Base-by-base conservation (phyloP, 2,797 vertebrate species). In the Clarias pachynema region DNA sequence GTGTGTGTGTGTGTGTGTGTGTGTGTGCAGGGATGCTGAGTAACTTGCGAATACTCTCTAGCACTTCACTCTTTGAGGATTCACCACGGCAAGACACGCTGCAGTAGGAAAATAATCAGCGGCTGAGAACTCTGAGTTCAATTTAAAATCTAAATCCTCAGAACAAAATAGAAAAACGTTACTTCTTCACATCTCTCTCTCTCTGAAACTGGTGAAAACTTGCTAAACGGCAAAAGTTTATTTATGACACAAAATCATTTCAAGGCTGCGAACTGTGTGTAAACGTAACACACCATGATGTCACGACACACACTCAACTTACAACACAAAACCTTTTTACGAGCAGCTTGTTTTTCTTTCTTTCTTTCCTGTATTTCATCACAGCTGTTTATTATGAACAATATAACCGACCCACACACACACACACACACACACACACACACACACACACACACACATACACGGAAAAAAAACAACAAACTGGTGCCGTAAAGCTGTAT, bases 381-480 rank as follows among this genome's bases (percentile, higher is more conserved):
- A 83, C 56, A 73, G 56, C 7, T 53, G 22, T 82, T 40, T n/a
- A 40, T 62, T 62, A 79, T 0, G 86, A 86, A 82, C 79, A 75
- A 70, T 84, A 78, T 62, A 79, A 79, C 82, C 82, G 84, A 70
- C 81, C 40, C 82, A 9, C 87, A 87, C 75, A 79, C 44, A 66
- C 49, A 53, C 12, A 53, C 1, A 10, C 10, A 40, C 37, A 49
- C 44, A 44, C 40, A 44, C 40, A n/a, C n/a, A n/a, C n/a, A n/a
- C n/a, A n/a, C 82, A 9, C 87, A 87, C 75, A 79, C 44, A 66
- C 49, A 53, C 12, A 53, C 1, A 10, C 10, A 40, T 6, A 49
- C 44, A 49, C 44, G 44, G 44, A 12, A 14, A 53, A 12, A 14
- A 14, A 53, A 34, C 53, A 73, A 75, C 85, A 86, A 53, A 79